Base-by-base conservation (phyloP, 2,888 invertebrate species). In the Piscicola geometra region DNA sequence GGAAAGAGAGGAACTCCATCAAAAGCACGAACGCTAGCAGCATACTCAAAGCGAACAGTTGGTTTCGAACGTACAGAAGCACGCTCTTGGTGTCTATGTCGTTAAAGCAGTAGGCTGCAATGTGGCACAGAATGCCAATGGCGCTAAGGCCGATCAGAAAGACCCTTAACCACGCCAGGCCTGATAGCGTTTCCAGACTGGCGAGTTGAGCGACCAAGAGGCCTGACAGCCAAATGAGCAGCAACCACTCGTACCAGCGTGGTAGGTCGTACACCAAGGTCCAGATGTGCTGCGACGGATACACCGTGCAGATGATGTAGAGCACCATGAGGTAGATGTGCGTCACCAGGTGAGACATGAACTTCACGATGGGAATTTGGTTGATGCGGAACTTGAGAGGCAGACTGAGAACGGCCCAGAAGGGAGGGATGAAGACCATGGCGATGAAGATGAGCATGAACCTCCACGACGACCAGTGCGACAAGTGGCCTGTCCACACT, bases 321-420 rank as follows among this genome's bases (percentile, higher is more conserved):
- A 98, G 90, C 80, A 93, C 87, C 91, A 98, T 96, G 81, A 99
- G 90, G 87, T 97, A 97, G 82, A 99, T 91, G 87, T 99, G 99
- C 9, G 98, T 97, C 33, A 98, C 97, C 82, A 99, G 89, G 87
- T 99, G 98, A 67, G 97, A 96, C 93, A 98, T 97, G 87, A 99
- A 99, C 88, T 99, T 99, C 84, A 99, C 96, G 84, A 99, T 97
- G 77, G 99, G 99, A 83, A 98, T 94, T 89, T 96, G 94, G 88
- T 95, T 93, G 88, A 93, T 95, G 86, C 92, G 92, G 88, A 95
- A 94, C 64, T 93, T 93, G 83, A 96, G 87, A 73, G 97, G 97
- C 84, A 97, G 90, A 79, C 96, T 95, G 86, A 97, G 94, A 71
- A 92, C 91, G 81, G 97, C 88, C 97, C 97, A 99, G 47, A 98